These are phyloP conservation scores for Belgica antarctica DNA, from an alignment of 2,888 invertebrate species.

Conservation along the genomic window DNA sequence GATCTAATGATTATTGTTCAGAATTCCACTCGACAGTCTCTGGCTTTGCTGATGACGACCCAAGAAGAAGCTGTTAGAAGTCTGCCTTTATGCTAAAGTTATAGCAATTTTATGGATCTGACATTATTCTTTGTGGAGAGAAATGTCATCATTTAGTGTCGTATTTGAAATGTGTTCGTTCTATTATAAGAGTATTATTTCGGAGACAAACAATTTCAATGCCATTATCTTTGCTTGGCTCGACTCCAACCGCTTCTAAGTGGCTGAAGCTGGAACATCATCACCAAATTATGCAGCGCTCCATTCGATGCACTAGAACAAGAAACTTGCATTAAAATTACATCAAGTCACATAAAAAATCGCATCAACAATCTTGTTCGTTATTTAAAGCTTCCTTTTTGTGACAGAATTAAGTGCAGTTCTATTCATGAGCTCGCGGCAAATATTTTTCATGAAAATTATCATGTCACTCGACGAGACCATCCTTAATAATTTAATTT, in stretches of 20 bases:
- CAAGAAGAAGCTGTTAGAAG: neutral
- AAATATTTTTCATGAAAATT: constrained; percentile 23
- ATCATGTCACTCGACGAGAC: neutral
- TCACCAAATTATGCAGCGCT: constrained; percentile 20
- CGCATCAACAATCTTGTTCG: constrained; percentile 1
- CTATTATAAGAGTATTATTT: neutral
- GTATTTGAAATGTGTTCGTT: constrained; percentile 12
- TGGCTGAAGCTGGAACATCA: constrained; percentile 16
- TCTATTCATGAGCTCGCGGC: neutral
- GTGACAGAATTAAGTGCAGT: neutral
- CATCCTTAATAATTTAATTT: constrained; percentile 12
- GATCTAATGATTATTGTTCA: neutral
- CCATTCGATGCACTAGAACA: neutral
- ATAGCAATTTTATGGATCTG: constrained; percentile 19
- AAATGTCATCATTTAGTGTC: constrained; percentile 13
- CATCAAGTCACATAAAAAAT: too few relatives aligned
- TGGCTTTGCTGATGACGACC: neutral
- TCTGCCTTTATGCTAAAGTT: neutral
- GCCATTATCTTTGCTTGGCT: constrained; percentile 18
- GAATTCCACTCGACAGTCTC: neutral
- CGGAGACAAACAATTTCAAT: constrained; percentile 3
- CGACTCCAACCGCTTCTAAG: neutral
- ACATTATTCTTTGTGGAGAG: constrained; percentile 6
- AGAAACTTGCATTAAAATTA: constrained; percentile 15
- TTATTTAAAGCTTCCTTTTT: constrained; percentile 17